phyloP scores from a whole-genome alignment of 2,797 vertebrate species.

The Euthynnus affinis region DNA sequence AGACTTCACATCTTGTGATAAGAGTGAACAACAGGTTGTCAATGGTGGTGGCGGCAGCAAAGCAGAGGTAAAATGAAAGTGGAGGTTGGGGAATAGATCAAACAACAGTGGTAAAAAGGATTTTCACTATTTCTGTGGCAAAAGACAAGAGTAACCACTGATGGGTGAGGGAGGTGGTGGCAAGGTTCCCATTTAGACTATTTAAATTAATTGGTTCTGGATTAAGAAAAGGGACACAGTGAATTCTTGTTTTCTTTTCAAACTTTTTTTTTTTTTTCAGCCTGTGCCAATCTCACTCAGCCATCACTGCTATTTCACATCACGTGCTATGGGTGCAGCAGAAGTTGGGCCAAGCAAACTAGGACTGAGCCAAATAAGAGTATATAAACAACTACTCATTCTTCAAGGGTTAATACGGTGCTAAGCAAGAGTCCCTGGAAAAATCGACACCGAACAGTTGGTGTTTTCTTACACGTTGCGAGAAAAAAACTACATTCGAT shows the following conservation, averaged over 20 bases:
- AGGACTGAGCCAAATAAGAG: slow-evolving; percentile 66
- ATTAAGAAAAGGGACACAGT: slow-evolving; percentile 53
- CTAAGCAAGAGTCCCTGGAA: slow-evolving; percentile 67
- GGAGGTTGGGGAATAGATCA: slow-evolving; percentile 70
- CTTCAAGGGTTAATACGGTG: slow-evolving; percentile 53
- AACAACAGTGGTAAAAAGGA: slow-evolving; percentile 77
- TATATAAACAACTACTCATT: slow-evolving; percentile 65
- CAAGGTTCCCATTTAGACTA: slow-evolving; percentile 60
- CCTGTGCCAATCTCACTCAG: slow-evolving; percentile 83
- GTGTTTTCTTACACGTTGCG: slow-evolving; percentile 68
- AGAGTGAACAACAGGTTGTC: slow-evolving; percentile 81
- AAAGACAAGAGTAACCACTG: slow-evolving; percentile 79
- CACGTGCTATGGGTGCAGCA: slow-evolving; percentile 81
- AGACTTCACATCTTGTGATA: slow-evolving; percentile 79
- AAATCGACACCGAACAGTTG: slow-evolving; percentile 67
- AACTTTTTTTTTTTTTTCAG: slow-evolving; percentile 30
- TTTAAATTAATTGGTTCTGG: slow-evolving; percentile 72
- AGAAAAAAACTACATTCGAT: slow-evolving; percentile 54
- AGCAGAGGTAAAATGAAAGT: slow-evolving; percentile 81
- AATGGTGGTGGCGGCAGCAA: slow-evolving; percentile 75
- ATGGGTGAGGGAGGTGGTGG: slow-evolving; percentile 84
- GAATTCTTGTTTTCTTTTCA: slow-evolving; percentile 52
- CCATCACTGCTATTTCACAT: slow-evolving; percentile 84
- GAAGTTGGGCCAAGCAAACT: slow-evolving; percentile 80
- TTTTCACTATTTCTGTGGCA: slow-evolving; percentile 76